phyloP scores from a whole-genome alignment of 2,888 invertebrate species.

The Drosophila austrosaltans region DNA sequence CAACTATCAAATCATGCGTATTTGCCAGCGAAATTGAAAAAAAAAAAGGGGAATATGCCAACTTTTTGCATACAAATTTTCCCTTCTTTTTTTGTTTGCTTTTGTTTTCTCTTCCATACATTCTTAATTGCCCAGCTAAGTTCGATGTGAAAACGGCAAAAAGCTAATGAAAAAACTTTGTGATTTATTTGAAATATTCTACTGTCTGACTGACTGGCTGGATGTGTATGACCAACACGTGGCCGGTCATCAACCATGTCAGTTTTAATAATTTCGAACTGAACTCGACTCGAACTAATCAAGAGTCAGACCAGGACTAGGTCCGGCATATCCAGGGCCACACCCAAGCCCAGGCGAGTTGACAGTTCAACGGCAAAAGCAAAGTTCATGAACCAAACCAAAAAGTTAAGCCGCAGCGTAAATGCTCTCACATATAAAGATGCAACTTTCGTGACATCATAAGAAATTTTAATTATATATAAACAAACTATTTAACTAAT shows the following conservation, averaged over 20 bases:
- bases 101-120: slow-evolving; percentile 21
- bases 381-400: slow-evolving; percentile 2
- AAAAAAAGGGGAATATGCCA: slow-evolving; percentile 26
- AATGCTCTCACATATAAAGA: not conserved
- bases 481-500: no score
- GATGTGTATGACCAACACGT: slow-evolving; percentile 38
- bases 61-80: slow-evolving; percentile 71
- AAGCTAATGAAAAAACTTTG: slow-evolving; percentile 76
- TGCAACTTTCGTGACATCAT: not conserved
- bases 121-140: slow-evolving; percentile 68
- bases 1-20: slow-evolving; percentile 33
- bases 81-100: not conserved
- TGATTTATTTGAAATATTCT: slow-evolving; percentile 56
- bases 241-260: slow-evolving; percentile 52
- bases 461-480: no score
- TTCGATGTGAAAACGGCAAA: slow-evolving; percentile 39
- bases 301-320: slow-evolving; percentile 42
- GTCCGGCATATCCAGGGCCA: slow-evolving; percentile 19
- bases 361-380: slow-evolving; percentile 31
- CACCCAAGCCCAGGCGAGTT: slow-evolving; percentile 39
- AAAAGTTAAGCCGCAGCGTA: not conserved
- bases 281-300: slow-evolving; percentile 59
- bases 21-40: slow-evolving; percentile 25
- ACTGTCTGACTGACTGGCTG: slow-evolving; percentile 16
- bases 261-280: slow-evolving; percentile 70